Evolutionary conservation across 2,797 vertebrate species (phyloP).

Genomic region (Diplodus sargus): DNA sequence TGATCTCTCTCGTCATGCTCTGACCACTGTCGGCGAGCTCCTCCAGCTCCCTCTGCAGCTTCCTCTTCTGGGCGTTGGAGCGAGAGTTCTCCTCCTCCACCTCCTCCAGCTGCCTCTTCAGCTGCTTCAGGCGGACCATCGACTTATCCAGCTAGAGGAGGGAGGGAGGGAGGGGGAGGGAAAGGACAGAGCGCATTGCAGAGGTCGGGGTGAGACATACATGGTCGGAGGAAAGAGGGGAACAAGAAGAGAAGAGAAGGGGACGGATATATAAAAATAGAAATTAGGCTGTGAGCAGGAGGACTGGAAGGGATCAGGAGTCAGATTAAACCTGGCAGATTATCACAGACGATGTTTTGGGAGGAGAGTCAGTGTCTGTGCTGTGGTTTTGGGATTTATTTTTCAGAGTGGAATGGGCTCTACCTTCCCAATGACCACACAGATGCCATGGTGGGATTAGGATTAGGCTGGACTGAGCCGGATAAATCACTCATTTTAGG

Average conservation of each 20-base stretch:
- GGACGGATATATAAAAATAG: conserved; percentile 26
- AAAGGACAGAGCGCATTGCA: not conserved
- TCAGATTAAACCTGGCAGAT: conserved; percentile 73
- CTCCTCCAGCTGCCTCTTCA: conserved; percentile 94
- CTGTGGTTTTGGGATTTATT: conserved; percentile 61
- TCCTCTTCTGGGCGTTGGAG: conserved; percentile 90
- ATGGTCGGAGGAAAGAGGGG: not conserved
- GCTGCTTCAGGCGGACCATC: conserved; percentile 90
- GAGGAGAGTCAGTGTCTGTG: conserved; percentile 53
- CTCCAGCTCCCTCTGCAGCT: conserved; percentile 93
- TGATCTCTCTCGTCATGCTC: conserved; percentile 91
- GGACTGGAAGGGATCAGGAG: conserved; percentile 51
- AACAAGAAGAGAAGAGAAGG: conserved; percentile 18
- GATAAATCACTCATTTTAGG: conserved; percentile 60
- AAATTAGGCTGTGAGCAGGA: conserved; percentile 65
- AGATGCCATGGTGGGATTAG: conserved; percentile 64
- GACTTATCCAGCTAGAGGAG: conserved; percentile 90
- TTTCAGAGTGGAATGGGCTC: conserved; percentile 36
- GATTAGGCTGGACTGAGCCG: conserved; percentile 66
- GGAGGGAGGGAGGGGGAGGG: not conserved
- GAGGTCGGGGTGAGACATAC: conserved; percentile 4
- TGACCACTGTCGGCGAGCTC: conserved; percentile 90
- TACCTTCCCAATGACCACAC: conserved; percentile 52
- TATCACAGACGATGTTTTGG: conserved; percentile 68
- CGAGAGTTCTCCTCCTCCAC: conserved; percentile 93